phyloP scores from a whole-genome alignment of 2,113 vertebrate genomes.

The Syngnathus typhle region DNA sequence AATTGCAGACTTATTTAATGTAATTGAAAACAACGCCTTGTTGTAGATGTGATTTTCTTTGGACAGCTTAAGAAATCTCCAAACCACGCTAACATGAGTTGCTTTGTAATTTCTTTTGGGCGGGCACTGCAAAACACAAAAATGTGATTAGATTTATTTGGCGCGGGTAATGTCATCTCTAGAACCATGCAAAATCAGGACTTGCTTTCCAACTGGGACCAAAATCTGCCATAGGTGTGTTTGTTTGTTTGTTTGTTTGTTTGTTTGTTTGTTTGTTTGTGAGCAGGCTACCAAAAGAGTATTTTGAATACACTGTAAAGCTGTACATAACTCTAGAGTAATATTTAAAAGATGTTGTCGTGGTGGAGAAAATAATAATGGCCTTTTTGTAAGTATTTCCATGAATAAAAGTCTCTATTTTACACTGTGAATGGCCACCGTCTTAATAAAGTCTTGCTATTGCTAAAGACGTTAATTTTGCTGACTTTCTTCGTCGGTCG shows the following conservation, averaged over 20 bases:
- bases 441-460: conserved; percentile 67
- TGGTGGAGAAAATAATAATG: conserved; percentile 59
- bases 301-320: conserved; percentile 98
- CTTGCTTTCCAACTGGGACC: conserved; percentile 41
- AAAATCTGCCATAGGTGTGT: conserved; percentile 68
- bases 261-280: conserved; percentile 41
- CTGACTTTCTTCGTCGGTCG: background rate
- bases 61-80: background rate
- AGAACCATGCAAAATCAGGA: conserved; percentile 11
- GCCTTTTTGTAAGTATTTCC: conserved; percentile 93
- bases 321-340: conserved; percentile 96
- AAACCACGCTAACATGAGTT: background rate
- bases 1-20: conserved; percentile 58
- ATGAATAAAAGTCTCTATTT: conserved; percentile 96
- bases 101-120: background rate
- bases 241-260: conserved; percentile 57
- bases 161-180: background rate
- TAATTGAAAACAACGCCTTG: conserved; percentile 31
- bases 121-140: background rate
- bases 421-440: conserved; percentile 74
- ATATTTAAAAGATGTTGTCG: conserved; percentile 75
- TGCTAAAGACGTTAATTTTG: conserved; percentile 39
- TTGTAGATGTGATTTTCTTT: conserved; percentile 4
- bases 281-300: conserved; percentile 85
- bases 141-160: background rate